Evolutionary conservation across 53 echinoderm and acorn worm genomes (phyloP), one percentile per base, ranked within the genome.

Genomic region (Glandiceps talaboti): DNA sequence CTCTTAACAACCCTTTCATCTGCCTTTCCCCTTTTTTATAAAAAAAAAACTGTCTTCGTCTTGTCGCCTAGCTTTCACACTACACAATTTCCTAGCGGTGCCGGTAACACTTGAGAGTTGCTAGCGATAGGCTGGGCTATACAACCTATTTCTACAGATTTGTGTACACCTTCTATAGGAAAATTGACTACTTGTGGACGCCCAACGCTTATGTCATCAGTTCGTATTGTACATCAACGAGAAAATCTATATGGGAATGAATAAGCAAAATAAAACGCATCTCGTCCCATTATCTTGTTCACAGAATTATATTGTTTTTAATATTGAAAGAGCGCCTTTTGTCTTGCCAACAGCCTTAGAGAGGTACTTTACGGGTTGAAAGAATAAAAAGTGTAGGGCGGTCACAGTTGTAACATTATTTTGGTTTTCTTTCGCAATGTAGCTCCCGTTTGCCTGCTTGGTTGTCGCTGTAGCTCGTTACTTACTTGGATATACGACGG

Each of bases 271-370:
- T 45, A 45, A 45, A 45, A 45, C 6, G 64, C 64, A 45, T 45
- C 20, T 45, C 64, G 64, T 45, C 64, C 64, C 64, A 12, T 45
- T 45, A 45, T 45, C 64, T 45, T 45, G 20, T 20, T 45, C 64
- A 45, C 6, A 12, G 79, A 73, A 84, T 84, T 84, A 84, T 84
- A 84, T 84, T 84, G 84, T 84, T 84, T 84, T 84, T 84, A 84
- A 84, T 84, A 84, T 84, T 84, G 84, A 84, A 84, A 84, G 74
- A 79, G 79, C 78, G 74, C 74, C 84, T 30, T 31, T 84, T 84
- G 64, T 45, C 79, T 79, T 45, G 64, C 64, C 64, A 6, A 12
- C 20, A 45, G 64, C 64, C 64, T 45, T 45, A 45, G 64, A 45
- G 64, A 45, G 64, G 64, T 20, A 45, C 64, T 45, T 45, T 45